A percentile compares a stretch with the other conserved stretches of the same genome.
phyloP scores from a whole-genome alignment of 35 echinoderm and acorn worm species.

The Eucidaris tribuloides region DNA sequence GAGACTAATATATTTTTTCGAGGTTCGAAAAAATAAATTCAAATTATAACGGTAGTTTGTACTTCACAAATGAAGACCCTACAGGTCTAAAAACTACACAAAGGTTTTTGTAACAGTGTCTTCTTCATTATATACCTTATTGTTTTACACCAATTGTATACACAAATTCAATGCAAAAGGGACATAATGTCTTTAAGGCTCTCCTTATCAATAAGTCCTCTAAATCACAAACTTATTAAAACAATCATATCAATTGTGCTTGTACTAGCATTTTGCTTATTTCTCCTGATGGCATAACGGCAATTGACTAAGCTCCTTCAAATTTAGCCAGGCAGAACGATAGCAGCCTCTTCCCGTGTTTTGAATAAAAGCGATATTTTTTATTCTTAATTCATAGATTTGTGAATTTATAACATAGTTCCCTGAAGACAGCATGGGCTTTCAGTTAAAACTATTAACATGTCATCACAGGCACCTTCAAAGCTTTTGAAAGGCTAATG shows the following conservation, averaged over 20 bases:
- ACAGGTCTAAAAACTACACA: neutral
- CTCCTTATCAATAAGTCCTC: neutral
- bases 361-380: neutral
- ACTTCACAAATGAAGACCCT: neutral
- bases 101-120: neutral
- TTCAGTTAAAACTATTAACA: neutral
- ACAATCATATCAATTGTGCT: neutral
- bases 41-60: neutral
- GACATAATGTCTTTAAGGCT: neutral
- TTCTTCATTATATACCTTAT: neutral
- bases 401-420: slow-evolving; percentile 2
- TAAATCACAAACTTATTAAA: neutral
- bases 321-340: neutral
- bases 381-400: neutral
- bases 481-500: slow-evolving; percentile 8
- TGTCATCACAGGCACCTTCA: neutral
- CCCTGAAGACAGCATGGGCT: neutral
- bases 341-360: neutral
- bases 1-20: neutral
- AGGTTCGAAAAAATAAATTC: neutral
- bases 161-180: neutral
- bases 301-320: neutral
- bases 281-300: neutral
- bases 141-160: neutral
- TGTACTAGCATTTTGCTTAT: neutral